Conservation (phyloP, 2,888 invertebrate species). For the Gryllus longicercus region DNA sequence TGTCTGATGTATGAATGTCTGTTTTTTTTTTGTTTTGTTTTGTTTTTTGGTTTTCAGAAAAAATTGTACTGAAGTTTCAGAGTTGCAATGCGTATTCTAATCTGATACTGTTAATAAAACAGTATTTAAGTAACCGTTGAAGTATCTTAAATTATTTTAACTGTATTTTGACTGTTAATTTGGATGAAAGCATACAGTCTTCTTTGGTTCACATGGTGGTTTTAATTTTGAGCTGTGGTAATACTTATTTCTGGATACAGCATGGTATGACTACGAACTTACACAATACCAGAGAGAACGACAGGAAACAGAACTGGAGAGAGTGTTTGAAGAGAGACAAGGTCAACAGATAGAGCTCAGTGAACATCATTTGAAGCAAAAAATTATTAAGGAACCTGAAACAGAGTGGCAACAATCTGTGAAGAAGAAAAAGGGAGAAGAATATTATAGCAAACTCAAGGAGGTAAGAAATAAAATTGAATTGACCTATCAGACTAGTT, state of each 20-base stretch:
- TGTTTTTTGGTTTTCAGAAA: too few species aligned
- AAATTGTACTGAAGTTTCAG: too few species aligned
- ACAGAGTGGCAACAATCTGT: conserved; percentile 84
- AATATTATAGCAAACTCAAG: conserved; percentile 77
- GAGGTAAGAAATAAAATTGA: conserved; percentile 46
- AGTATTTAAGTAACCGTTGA: too few species aligned
- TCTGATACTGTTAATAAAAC: too few species aligned
- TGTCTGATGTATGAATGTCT: too few species aligned
- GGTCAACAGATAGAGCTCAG: conserved; percentile 63
- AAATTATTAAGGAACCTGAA: conserved; percentile 66
- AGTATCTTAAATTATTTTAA: too few species aligned
- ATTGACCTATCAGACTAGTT: background rate
- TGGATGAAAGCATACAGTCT: too few species aligned
- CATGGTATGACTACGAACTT: conserved; percentile 90
- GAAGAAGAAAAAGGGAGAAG: conserved; percentile 73
- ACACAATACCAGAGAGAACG: conserved; percentile 79
- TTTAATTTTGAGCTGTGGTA: too few species aligned
- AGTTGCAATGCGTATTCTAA: too few species aligned
- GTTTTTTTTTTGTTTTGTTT: too few species aligned
- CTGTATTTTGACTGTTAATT: too few species aligned
- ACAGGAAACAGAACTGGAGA: conserved; percentile 78
- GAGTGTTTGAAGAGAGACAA: conserved; percentile 81
- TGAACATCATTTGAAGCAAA: conserved; percentile 60
- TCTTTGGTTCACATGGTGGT: too few species aligned
- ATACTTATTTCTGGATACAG: conserved; percentile 48